Conservation (phyloP, 2,113 vertebrate genomes). For the Forbesichthys agassizii region DNA sequence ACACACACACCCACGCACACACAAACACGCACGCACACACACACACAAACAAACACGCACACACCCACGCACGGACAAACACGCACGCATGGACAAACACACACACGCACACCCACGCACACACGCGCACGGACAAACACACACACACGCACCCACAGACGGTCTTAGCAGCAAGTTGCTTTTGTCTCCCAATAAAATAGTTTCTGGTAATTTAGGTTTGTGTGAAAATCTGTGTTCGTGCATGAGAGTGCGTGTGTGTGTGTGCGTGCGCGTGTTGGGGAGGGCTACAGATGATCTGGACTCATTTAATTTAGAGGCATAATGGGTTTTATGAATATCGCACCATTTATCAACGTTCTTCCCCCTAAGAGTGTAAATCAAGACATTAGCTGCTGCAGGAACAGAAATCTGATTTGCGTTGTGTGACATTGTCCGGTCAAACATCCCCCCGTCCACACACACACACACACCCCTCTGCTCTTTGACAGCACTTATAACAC, state of each 20-base stretch:
- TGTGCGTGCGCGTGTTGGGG: background rate
- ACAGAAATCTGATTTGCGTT: conserved; percentile 61
- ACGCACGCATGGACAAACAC: too few species aligned
- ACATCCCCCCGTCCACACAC: background rate
- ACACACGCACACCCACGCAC: background rate
- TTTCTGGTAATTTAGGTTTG: conserved; percentile 21
- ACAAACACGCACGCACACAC: background rate
- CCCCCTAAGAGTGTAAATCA: conserved; percentile 49
- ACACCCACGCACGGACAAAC: too few species aligned
- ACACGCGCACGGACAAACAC: background rate
- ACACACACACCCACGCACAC: background rate
- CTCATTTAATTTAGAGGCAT: conserved; percentile 59
- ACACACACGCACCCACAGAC: background rate
- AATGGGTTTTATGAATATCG: conserved; percentile 43
- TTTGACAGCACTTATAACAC: conserved; percentile 58
- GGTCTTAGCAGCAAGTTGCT: too few species aligned
- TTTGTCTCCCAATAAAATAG: conserved; percentile 20
- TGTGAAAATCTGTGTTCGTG: conserved; percentile 16
- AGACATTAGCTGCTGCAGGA: conserved; percentile 46
- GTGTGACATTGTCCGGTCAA: conserved; percentile 35
- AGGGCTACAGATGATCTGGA: conserved; percentile 12
- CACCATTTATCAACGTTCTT: conserved; percentile 55
- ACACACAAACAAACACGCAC: too few species aligned
- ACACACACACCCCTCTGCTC: conserved; percentile 8
- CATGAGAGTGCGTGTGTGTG: background rate